Percentiles rank a stretch among this genome's conserved stretches.
Evolutionary conservation across 2,888 invertebrate species (phyloP).

Genomic region (Melanophora roralis): DNA sequence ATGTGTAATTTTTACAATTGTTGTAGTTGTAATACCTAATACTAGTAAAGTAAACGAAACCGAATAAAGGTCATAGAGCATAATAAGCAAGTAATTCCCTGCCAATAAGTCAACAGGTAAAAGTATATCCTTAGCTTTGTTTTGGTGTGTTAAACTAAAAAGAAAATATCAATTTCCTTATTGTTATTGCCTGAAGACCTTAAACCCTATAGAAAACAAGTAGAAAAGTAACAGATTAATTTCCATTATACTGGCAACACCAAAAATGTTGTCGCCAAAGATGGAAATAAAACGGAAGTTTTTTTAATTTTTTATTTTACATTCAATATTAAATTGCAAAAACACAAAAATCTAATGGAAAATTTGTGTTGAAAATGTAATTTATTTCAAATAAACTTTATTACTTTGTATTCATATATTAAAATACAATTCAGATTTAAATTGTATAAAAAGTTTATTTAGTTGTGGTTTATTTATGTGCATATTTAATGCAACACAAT

Average conservation of each 20-base stretch:
- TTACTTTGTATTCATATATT: neutral
- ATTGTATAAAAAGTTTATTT: too few relatives aligned
- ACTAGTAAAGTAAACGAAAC: neutral
- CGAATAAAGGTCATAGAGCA: neutral
- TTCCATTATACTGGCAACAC: neutral
- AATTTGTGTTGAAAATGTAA: neutral
- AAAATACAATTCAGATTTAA: too few relatives aligned
- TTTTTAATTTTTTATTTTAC: neutral
- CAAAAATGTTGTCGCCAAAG: neutral
- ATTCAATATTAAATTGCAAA: neutral
- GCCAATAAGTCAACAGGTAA: constrained; percentile 22
- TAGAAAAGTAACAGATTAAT: neutral
- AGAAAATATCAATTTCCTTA: neutral
- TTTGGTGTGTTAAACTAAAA: neutral
- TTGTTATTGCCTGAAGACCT: constrained; percentile 7
- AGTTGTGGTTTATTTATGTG: too few relatives aligned
- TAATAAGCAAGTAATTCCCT: neutral
- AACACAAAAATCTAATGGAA: neutral
- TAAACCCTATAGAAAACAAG: neutral
- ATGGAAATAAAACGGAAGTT: constrained; percentile 24
- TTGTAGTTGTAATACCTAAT: neutral
- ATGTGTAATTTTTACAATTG: too few relatives aligned
- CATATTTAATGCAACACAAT: too few relatives aligned
- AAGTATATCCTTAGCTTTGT: constrained; percentile 7
- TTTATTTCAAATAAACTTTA: neutral